Evolutionary conservation across 2,888 invertebrate species (phyloP), one percentile per base, ranked within the genome.

Genomic region (Mongoloraphidia duomilia): DNA sequence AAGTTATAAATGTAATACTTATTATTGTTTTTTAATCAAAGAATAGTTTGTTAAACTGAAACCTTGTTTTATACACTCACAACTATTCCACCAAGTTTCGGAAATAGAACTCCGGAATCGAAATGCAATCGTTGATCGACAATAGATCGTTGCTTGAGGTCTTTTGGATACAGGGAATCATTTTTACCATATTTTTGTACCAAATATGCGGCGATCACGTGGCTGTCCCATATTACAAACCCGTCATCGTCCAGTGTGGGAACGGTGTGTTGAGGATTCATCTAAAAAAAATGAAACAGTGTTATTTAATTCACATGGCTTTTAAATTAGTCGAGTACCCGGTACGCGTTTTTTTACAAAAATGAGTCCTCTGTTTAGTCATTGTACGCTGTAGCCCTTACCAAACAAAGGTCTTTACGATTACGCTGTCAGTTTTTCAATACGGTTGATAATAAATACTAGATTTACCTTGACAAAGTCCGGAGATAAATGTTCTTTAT

Each of bases 161-260:
- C 74, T 55, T 70, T 71, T 0, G 79, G 74, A 59, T 79, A 80
- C 3, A 79, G 62, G 8, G 63, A 56, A 56, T 75, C 73, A 54
- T 67, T 63, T 50, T 70, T 66, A 1, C 66, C 74, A 57, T 76
- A 79, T 58, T 75, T 75, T 11, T 66, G 64, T 1, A 69, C 69
- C 53, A 79, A 62, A 56, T 74, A 76, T 33, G 65, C 60, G 14
- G 65, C 60, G 39, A 76, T 75, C 1, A 74, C 72, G 54, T 74
- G 73, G 52, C 74, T 75, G 52, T 60, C 66, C 62, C 52, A 70
- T n/a, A 63, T 45, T 72, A 69, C 50, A 59, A 71, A 74, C 41
- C 74, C 77, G 41, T 72, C 69, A 50, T 72, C 74, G 56, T 75
- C 71, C 37, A 80, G 63, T 11, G 74, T 72, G 8, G 80, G 79